Evolutionary conservation across 2,888 invertebrate species (phyloP).

Genomic region (Abrostola tripartita): DNA sequence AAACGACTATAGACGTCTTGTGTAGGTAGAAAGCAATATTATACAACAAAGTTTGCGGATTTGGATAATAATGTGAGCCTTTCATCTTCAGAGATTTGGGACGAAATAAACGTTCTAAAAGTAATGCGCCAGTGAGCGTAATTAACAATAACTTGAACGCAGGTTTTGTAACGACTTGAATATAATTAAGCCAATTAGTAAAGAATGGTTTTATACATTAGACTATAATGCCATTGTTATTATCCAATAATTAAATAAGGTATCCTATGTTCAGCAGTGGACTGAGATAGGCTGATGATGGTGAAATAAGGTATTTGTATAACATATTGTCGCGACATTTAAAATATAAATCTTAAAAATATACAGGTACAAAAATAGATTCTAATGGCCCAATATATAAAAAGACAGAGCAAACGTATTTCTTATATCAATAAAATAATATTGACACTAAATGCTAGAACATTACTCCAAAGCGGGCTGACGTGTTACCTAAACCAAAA

Average conservation of each 20-base stretch:
- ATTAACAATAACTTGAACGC: not conserved
- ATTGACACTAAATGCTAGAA: conserved; percentile 21
- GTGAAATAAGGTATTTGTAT: too few species aligned
- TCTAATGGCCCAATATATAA: too few species aligned
- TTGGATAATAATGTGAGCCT: conserved; percentile 5
- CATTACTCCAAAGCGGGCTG: conserved; percentile 19
- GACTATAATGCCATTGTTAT: too few species aligned
- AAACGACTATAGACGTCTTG: conserved; percentile 19
- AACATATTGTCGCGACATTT: too few species aligned
- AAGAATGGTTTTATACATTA: too few species aligned
- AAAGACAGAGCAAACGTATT: not conserved
- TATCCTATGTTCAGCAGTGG: too few species aligned
- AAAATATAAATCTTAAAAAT: too few species aligned
- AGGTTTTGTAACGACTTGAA: too few species aligned
- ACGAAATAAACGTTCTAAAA: conserved; percentile 3
- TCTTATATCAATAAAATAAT: conserved; percentile 24
- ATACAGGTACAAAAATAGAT: too few species aligned
- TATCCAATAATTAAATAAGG: too few species aligned
- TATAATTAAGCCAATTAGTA: too few species aligned
- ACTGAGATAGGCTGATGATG: too few species aligned
- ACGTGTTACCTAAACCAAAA: conserved; percentile 27
- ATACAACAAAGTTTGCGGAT: conserved; percentile 12
- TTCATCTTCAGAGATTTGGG: not conserved
- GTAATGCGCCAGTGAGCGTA: not conserved
- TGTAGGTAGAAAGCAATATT: conserved; percentile 16